These are phyloP conservation scores for Hirtodrosophila trivittata DNA, from an alignment of 2,888 invertebrate genomes.

Conservation along the genomic window DNA sequence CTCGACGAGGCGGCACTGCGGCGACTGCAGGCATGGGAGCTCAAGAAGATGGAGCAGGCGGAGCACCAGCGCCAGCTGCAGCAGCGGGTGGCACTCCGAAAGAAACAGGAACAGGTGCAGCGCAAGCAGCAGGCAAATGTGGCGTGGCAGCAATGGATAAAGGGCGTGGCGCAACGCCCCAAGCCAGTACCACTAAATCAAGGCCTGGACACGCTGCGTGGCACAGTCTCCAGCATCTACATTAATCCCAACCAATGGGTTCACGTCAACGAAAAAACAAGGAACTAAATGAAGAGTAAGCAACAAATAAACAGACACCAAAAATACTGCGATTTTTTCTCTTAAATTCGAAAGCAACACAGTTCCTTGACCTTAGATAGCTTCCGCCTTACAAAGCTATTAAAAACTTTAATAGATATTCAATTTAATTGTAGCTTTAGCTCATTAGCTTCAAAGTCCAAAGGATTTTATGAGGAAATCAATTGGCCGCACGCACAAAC, in stretches of 20 bases:
- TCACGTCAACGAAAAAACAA: slow-evolving; percentile 10
- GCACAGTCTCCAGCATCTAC: slow-evolving; percentile 81
- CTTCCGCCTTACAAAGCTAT: too few species aligned
- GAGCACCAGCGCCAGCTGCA: slow-evolving; percentile 31
- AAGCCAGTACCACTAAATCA: slow-evolving; percentile 83
- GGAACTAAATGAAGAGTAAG: background rate
- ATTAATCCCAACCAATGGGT: slow-evolving; percentile 82
- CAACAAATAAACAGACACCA: background rate
- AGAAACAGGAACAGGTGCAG: slow-evolving; percentile 53
- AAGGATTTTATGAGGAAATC: background rate
- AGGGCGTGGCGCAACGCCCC: slow-evolving; percentile 77
- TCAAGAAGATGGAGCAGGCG: slow-evolving; percentile 36
- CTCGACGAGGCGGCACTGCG: slow-evolving; percentile 8
- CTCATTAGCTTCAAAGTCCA: background rate
- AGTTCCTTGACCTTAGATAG: too few species aligned
- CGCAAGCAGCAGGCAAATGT: slow-evolving; percentile 64
- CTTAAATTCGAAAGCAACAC: too few species aligned
- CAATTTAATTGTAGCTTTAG: background rate
- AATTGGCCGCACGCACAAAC: slow-evolving; percentile 9
- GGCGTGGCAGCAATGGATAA: slow-evolving; percentile 81
- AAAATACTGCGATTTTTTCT: background rate
- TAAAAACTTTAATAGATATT: too few species aligned
- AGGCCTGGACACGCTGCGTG: slow-evolving; percentile 80
- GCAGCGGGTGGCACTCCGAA: slow-evolving; percentile 59
- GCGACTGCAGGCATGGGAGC: slow-evolving; percentile 47